Percentiles rank a stretch among this genome's conserved stretches.
phyloP scores from a whole-genome alignment of 1,140 invertebrate species.

The Atta texana region DNA sequence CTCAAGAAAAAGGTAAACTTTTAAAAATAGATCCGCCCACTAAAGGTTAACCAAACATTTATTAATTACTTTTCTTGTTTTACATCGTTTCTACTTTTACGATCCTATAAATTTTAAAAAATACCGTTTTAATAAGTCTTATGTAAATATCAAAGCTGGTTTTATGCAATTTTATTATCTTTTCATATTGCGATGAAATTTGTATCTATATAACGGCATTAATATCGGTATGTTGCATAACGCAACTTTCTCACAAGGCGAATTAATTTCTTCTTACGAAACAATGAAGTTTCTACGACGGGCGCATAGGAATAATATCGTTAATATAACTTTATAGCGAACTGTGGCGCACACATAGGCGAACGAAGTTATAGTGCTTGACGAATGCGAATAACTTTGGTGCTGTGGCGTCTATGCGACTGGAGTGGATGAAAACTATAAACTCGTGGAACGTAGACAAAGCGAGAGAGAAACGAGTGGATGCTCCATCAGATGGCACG shows the following conservation, averaged over 20 bases:
- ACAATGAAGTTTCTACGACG: slow-evolving; percentile 42
- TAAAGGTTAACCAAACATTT: background rate
- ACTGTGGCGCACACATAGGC: background rate
- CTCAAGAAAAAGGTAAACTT: too few species aligned
- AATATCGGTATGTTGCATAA: too few species aligned
- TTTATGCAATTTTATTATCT: background rate
- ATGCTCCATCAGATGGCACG: slow-evolving; percentile 47
- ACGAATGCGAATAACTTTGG: slow-evolving; percentile 52
- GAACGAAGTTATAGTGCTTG: slow-evolving; percentile 45
- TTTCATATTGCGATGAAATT: slow-evolving; percentile 9
- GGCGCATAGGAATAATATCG: slow-evolving; percentile 32
- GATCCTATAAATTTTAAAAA: background rate
- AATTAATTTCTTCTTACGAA: slow-evolving; percentile 52
- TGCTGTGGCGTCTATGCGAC: slow-evolving; percentile 36
- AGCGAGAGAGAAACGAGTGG: slow-evolving; percentile 36
- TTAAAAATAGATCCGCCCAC: too few species aligned
- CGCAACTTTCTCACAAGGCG: slow-evolving; percentile 3
- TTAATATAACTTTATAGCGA: slow-evolving; percentile 53
- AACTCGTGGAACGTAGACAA: slow-evolving; percentile 46
- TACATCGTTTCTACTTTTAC: background rate
- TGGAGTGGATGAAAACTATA: slow-evolving; percentile 47
- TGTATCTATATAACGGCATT: slow-evolving; percentile 4
- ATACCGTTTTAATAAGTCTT: background rate
- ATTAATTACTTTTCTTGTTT: background rate
- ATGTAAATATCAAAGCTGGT: background rate